Evolutionary conservation across 2,888 invertebrate genomes (phyloP), one percentile per base, ranked within the genome.

Genomic region (Epirrhoe tristata): DNA sequence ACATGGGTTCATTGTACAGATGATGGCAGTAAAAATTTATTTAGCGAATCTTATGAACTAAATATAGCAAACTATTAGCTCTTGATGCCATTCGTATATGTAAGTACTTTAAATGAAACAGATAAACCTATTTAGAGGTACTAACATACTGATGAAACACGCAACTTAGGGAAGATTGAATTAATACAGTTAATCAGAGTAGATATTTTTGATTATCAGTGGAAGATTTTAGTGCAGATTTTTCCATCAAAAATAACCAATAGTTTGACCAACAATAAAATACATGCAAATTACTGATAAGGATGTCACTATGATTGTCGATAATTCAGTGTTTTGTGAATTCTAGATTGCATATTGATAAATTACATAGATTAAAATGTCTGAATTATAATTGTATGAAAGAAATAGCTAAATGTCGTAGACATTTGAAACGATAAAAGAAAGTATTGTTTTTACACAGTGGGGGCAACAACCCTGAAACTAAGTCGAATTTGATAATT

Each of bases 11-110:
- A 78, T 69, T 55, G 78, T 52, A 70, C 79, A 63, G 67, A 66
- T 76, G 74, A 78, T 75, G 70, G 62, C 61, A 69, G 66, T 62
- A 70, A 77, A 73, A 57, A 75, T 75, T 75, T 76, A 78, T 77
- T 73, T 68, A 76, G 77, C 74, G 67, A 78, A 75, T 73, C 75
- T 75, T 73, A 73, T 77, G 69, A 55, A 70, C 70, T 76, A 74
- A 70, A 71, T 72, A 74, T 74, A 69, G 58, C 16, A 16, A 58
- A 48, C 32, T 50, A 24, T 46, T 24, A 8, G 24, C 51, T 50
- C 24, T 24, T 0, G 17, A 50, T 50, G 51, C 58, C 5, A 34
- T 16, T 34, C 12, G 24, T 43, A 56, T 56, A 56, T 5, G 16
- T 48, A 14, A 5, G 48, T 16, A 16, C 48, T 48, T 16, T 7